Conservation (phyloP, 2,113 vertebrate genomes). For the Anseranas semipalmata region DNA sequence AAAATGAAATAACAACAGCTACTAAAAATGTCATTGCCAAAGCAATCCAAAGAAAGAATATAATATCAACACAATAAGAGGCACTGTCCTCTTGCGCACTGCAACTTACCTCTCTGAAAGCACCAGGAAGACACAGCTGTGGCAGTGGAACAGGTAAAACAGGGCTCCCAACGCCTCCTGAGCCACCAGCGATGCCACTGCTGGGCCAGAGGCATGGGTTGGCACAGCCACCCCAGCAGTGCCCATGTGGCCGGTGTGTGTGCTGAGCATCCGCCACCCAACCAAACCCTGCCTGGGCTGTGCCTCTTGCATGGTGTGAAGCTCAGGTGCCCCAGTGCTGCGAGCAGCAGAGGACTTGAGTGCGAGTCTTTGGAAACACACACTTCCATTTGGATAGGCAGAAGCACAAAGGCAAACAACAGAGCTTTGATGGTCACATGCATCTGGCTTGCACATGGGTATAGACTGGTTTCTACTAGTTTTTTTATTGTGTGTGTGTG, state of each 20-base stretch:
- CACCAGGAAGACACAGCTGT: not conserved
- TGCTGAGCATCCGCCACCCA: not conserved
- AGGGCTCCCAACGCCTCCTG: not conserved
- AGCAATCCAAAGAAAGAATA: not conserved
- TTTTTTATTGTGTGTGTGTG: not conserved
- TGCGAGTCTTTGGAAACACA: fast-evolving
- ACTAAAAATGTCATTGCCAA: not conserved
- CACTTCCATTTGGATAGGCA: not conserved
- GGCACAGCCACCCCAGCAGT: not conserved
- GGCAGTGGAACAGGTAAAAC: not conserved
- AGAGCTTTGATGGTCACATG: not conserved
- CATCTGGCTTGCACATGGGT: not conserved
- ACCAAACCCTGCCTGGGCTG: not conserved
- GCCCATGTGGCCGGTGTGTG: fast-evolving
- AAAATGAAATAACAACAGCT: not conserved
- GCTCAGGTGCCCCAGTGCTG: not conserved
- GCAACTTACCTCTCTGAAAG: not conserved
- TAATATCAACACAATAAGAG: not conserved
- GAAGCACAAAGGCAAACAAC: not conserved
- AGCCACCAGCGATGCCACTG: not conserved
- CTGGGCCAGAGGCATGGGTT: not conserved
- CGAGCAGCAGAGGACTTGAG: not conserved
- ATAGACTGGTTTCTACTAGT: not conserved
- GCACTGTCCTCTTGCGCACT: not conserved
- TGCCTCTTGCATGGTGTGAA: not conserved